Percentiles rank a stretch among this genome's conserved stretches.
phyloP scores from a whole-genome alignment of 2,888 invertebrate genomes.

The Altica lythri region DNA sequence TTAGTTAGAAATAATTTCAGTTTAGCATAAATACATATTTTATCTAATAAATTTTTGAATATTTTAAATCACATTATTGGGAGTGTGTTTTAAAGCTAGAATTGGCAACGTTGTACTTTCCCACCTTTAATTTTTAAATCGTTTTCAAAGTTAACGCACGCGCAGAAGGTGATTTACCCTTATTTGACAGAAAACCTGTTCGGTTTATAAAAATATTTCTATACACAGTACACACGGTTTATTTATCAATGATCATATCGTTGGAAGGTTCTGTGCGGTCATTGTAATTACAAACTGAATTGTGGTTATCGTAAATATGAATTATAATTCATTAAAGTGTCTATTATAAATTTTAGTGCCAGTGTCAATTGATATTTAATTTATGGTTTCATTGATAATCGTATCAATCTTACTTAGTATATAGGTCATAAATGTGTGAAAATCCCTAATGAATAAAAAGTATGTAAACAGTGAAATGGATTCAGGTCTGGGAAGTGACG shows the following conservation, averaged over 20 bases:
- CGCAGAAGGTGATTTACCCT: slow-evolving; percentile 2
- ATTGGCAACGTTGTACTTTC: slow-evolving; percentile 8
- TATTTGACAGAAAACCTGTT: slow-evolving; percentile 27
- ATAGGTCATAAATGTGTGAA: slow-evolving; percentile 38
- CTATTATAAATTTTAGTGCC: slow-evolving; percentile 9
- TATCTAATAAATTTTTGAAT: too few species aligned
- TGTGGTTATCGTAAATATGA: slow-evolving; percentile 9
- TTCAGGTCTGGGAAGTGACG: slow-evolving; percentile 56
- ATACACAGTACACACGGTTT: slow-evolving; percentile 10
- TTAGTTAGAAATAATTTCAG: too few species aligned
- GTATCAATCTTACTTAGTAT: slow-evolving; percentile 23
- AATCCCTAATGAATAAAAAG: slow-evolving; percentile 40
- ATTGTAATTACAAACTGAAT: background rate
- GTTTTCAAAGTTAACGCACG: slow-evolving; percentile 10
- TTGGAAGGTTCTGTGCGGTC: background rate
- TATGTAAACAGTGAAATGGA: slow-evolving; percentile 51
- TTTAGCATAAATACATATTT: background rate
- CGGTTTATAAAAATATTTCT: slow-evolving; percentile 10
- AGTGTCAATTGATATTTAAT: background rate
- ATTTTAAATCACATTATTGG: too few species aligned
- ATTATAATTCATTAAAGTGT: slow-evolving; percentile 8
- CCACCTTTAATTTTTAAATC: background rate
- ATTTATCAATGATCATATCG: slow-evolving; percentile 20
- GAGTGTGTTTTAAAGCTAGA: too few species aligned
- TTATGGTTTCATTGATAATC: slow-evolving; percentile 20